These are phyloP conservation scores for Turritopsis rubra DNA, from an alignment of 30 jellyfish, hydroid and myxozoan species.

Conservation along the genomic window DNA sequence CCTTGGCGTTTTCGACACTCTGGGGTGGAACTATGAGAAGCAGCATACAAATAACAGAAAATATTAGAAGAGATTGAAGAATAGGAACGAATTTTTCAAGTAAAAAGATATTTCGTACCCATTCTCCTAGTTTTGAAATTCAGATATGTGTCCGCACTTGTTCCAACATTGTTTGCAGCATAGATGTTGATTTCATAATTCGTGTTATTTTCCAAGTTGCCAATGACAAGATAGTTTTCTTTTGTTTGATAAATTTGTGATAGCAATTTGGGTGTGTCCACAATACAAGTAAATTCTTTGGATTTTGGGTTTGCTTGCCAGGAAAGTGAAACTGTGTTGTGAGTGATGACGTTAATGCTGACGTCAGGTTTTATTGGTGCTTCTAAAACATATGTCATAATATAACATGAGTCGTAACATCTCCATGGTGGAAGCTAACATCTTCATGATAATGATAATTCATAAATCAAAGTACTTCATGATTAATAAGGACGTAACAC, in stretches of 20 bases:
- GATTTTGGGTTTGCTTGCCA: not conserved
- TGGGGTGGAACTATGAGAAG: slow-evolving; percentile 1
- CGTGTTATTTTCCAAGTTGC: not conserved
- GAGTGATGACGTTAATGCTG: not conserved
- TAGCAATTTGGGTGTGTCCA: not conserved
- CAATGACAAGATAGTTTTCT: not conserved
- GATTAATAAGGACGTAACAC: too few relatives aligned
- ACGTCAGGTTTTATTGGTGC: slow-evolving; percentile 1
- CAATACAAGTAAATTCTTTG: not conserved
- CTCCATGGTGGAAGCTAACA: too few relatives aligned
- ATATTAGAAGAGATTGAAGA: too few relatives aligned
- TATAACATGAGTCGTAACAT: too few relatives aligned
- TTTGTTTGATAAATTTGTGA: slow-evolving; percentile 1
- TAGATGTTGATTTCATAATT: not conserved
- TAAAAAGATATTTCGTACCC: not conserved
- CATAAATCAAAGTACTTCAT: too few relatives aligned
- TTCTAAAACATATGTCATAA: not conserved
- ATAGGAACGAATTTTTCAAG: too few relatives aligned
- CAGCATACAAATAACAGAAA: too few relatives aligned
- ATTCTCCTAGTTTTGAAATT: not conserved
- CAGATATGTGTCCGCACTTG: not conserved
- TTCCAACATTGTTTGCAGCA: slow-evolving; percentile 2
- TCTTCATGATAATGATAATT: too few relatives aligned
- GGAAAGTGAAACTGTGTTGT: not conserved
- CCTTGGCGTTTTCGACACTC: not conserved